Evolutionary conservation across 2,113 vertebrate species (phyloP).

Genomic region (Megaceryle torquata): DNA sequence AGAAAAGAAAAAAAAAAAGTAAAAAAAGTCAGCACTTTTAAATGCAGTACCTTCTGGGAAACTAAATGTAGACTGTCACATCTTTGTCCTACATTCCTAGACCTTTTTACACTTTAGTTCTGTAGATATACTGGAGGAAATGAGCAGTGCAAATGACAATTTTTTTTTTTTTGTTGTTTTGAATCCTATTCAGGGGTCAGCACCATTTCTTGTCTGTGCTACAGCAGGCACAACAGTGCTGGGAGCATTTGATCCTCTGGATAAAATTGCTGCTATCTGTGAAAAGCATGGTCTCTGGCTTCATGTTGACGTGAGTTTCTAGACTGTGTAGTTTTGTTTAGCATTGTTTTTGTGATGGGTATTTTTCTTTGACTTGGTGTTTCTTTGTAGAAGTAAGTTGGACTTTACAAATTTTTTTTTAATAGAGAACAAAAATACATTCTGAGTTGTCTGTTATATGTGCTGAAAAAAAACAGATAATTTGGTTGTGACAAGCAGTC

Average conservation of each 20-base stretch:
- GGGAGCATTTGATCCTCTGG: conserved; percentile 84
- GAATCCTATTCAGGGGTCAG: conserved; percentile 75
- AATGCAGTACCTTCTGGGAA: not conserved
- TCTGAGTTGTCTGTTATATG: not conserved
- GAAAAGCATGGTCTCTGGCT: conserved; percentile 80
- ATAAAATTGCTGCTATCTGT: conserved; percentile 78
- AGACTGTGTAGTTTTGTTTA: not conserved
- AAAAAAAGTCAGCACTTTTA: not conserved
- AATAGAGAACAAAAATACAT: not conserved
- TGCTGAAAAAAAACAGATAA: not conserved
- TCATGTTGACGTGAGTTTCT: conserved; percentile 82
- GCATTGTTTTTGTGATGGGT: not conserved
- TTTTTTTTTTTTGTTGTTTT: conserved; percentile 12
- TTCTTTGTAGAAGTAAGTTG: not conserved
- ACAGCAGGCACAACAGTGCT: conserved; percentile 84
- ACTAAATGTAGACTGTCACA: not conserved
- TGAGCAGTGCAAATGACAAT: not conserved
- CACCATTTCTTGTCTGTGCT: conserved; percentile 82
- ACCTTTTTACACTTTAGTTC: not conserved
- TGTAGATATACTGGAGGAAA: not conserved
- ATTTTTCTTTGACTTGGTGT: not conserved
- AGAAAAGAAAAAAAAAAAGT: too few species aligned
- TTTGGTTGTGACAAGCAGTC: not conserved
- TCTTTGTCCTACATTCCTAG: not conserved
- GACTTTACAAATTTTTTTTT: not conserved